Percentiles rank a stretch among this genome's conserved stretches.
phyloP scores from a whole-genome alignment of 2,797 vertebrate species.

The Agapornis canus region DNA sequence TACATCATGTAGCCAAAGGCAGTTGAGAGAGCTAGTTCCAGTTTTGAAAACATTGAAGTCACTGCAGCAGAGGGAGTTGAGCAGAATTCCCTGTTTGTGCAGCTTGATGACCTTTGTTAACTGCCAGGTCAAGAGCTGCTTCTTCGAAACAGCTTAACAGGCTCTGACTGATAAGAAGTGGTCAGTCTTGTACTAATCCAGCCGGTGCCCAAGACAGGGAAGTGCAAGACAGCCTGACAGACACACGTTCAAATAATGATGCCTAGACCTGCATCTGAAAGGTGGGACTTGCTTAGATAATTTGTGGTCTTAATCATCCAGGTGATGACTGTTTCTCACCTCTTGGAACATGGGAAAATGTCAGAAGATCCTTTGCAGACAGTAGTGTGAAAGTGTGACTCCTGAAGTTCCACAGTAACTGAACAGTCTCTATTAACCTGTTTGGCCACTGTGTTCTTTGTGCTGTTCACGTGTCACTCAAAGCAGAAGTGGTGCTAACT shows the following conservation, averaged over 20 bases:
- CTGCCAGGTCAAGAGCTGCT: background rate
- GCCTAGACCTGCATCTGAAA: background rate
- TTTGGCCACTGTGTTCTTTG: background rate
- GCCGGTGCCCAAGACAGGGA: background rate
- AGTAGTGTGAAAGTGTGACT: background rate
- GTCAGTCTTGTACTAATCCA: background rate
- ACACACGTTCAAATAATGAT: fast-evolving
- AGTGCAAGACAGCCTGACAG: background rate
- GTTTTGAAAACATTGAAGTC: background rate
- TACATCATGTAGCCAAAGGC: background rate
- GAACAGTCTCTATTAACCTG: background rate
- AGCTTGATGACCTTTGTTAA: background rate
- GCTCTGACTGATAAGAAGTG: background rate
- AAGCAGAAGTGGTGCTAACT: background rate
- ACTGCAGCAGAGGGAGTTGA: background rate
- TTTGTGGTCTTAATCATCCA: background rate
- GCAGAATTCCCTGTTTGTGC: background rate
- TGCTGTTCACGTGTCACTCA: background rate
- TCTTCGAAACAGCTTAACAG: background rate
- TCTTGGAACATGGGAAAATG: background rate
- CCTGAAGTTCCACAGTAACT: background rate
- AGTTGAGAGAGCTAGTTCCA: background rate
- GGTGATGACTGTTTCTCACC: background rate
- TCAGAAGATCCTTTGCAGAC: background rate
- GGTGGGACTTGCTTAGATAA: background rate